These are phyloP conservation scores for Alligator sinensis DNA, from an alignment of 2,113 vertebrate genomes.

Conservation along the genomic window DNA sequence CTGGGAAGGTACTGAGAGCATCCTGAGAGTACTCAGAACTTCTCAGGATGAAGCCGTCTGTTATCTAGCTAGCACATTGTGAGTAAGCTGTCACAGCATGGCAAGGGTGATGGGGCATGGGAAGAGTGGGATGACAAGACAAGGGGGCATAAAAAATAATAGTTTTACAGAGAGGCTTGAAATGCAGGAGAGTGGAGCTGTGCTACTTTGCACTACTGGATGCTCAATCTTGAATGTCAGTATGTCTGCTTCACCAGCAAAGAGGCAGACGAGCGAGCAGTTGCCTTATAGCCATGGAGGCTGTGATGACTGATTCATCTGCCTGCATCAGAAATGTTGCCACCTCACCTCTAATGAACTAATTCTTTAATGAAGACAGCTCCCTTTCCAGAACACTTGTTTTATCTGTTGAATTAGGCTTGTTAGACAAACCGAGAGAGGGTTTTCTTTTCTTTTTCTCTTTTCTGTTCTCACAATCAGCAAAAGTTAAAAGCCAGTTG, in stretches of 20 bases:
- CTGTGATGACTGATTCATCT: neutral
- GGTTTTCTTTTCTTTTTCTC: neutral
- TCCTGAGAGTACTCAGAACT: neutral
- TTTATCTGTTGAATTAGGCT: conserved; percentile 46
- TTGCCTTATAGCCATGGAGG: neutral
- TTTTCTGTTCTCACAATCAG: neutral
- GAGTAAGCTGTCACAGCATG: accelerated
- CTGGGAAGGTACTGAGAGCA: accelerated
- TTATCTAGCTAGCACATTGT: accelerated
- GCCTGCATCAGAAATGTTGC: neutral
- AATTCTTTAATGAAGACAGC: neutral
- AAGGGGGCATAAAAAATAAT: neutral
- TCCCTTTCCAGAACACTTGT: neutral
- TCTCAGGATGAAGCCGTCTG: accelerated
- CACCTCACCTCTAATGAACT: conserved; percentile 23
- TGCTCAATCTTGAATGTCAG: neutral
- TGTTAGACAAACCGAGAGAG: conserved; percentile 15
- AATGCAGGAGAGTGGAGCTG: accelerated
- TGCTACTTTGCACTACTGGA: neutral
- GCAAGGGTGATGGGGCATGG: accelerated
- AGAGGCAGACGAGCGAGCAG: neutral
- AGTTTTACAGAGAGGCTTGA: neutral
- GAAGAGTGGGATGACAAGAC: neutral
- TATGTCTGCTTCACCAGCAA: neutral
- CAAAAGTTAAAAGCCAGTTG: neutral